Conservation (phyloP, 53 echinoderm and acorn worm genomes). For the Henricia sp. region DNA sequence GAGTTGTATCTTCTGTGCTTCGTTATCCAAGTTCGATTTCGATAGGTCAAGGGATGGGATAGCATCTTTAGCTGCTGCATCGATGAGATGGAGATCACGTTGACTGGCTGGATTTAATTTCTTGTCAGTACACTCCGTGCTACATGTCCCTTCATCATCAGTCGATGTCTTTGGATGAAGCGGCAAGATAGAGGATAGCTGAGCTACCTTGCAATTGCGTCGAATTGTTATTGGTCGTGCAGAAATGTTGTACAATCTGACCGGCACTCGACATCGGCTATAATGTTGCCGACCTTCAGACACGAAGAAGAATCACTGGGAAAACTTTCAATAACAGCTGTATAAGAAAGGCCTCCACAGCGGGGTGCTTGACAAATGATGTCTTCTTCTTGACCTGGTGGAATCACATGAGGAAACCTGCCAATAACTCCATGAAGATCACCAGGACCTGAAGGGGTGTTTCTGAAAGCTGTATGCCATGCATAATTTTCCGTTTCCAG, state of each 20-base stretch:
- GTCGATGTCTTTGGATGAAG: background rate
- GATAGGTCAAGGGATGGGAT: slow-evolving; percentile 9
- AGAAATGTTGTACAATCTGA: background rate
- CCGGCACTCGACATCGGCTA: background rate
- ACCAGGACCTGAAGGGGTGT: background rate
- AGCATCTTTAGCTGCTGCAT: background rate
- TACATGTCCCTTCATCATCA: background rate
- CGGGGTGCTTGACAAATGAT: background rate
- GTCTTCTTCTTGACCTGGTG: slow-evolving; percentile 25
- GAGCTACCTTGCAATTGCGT: slow-evolving; percentile 4
- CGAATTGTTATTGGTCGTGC: background rate
- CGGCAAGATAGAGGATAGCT: background rate
- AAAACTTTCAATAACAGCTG: background rate
- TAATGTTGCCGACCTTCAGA: slow-evolving; percentile 12
- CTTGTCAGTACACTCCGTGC: background rate
- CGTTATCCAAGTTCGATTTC: background rate
- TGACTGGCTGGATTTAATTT: background rate
- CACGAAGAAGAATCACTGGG: background rate
- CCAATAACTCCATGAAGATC: background rate
- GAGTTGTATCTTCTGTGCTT: slow-evolving; percentile 16
- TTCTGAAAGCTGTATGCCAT: slow-evolving; percentile 31
- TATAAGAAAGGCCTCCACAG: background rate
- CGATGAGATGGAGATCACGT: background rate
- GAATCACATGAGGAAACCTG: background rate
- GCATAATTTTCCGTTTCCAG: slow-evolving; percentile 27